Base-by-base conservation (phyloP, 2,888 invertebrate species). In the Lasioglossum figueresi region DNA sequence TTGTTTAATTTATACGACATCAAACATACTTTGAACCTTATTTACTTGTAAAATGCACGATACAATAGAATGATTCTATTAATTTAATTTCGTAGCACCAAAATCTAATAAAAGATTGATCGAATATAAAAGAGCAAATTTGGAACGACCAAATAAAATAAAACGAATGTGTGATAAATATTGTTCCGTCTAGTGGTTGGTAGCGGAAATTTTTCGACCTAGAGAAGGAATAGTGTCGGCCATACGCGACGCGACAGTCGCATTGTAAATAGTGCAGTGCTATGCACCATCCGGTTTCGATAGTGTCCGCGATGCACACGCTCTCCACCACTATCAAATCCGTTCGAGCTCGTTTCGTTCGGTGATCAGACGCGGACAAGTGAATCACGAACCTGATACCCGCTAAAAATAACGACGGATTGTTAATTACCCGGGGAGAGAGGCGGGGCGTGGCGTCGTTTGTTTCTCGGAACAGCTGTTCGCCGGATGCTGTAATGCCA, bases 401-500 rank as follows among this genome's bases (percentile, higher is more conserved):
- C 31, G 71, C 31, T 59, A 56, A 43, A 78, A 78, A 59, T 78
- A 71, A 34, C 31, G 12, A 31, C 23, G 43, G 19, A 43, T 59
- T 56, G 71, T 56, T 77, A 27, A 83, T 75, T 34, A 27, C 23
- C n/a, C 4, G 40, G 6, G 59, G 37, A 34, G 34, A 34, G 34
- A 37, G 5, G 34, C 6, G 45, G 45, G 45, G 45, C 45, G 45
- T 45, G 8, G n/a, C 23, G 34, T 27, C 27, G 52, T 52, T 48
- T 23, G 48, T 66, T 77, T 27, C 70, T 56, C 37, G 43, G 59
- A 34, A 52, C 75, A 80, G 43, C 52, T 86, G 66, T 76, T 83
- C 77, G 34, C 34, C 40, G 43, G 81, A 84, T 80, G 72, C 63
- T 79, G n/a, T 63, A 76, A 72, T 66, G 73, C 45, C 79, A 72